Base-by-base conservation (phyloP, 2,888 invertebrate species). In the Marasmarcha lunaedactyla region DNA sequence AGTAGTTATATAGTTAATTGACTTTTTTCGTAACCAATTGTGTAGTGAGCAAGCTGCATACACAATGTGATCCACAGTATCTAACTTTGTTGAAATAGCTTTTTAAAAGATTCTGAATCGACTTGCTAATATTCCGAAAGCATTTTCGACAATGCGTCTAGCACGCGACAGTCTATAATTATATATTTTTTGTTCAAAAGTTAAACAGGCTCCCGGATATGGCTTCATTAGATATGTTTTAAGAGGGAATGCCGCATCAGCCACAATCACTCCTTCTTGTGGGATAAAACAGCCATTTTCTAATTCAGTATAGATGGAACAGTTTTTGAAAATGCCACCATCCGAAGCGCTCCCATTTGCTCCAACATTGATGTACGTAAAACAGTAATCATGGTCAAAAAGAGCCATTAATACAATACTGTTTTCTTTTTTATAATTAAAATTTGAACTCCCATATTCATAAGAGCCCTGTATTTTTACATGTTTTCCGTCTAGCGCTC, bases 101-200 rank as follows among this genome's bases (percentile, higher is more conserved):
- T 15, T 38, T n/a, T 37, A 15, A 38, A 44, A 45, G 1, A 42
- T 25, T 39, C 42, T 15, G 13, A 39, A 43, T 44, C 39, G 37
- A 13, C 35, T 15, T 3, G 26, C 42, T 38, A 43, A 35, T 26
- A 47, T 44, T 5, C 47, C 47, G 40, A 46, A 48, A 7, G 44
- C 45, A 39, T 47, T 46, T 36, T 46, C 47, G n/a, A 47, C 44
- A 13, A 42, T 42, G 1, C 46, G 27, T 27, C 46, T 38, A n/a
- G 40, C 48, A 2, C 47, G 38, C 9, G 46, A 42, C 11, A 46
- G 30, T 15, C 43, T 33, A 35, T 46, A 46, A 30, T 46, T 46
- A 12, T 37, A 40, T n/a, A 46, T 42, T 38, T 15, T 42, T 26
- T 15, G 35, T 25, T 40, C 35, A 11, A 12, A n/a, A 2, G n/a